Evolutionary conservation across 1,140 invertebrate species (phyloP).

Genomic region (Euura lappo): DNA sequence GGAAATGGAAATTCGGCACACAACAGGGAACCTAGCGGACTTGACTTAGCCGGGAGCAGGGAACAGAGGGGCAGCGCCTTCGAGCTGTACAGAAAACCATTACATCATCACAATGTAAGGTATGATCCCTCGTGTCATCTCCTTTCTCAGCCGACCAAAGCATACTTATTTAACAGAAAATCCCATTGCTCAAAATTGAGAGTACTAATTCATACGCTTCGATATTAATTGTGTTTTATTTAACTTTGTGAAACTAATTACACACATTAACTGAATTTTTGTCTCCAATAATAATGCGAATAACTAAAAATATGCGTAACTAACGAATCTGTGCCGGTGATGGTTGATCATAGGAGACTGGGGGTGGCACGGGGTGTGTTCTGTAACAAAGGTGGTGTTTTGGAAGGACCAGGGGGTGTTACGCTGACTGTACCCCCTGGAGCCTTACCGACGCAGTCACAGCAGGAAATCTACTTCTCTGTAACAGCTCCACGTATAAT

Average conservation of each 20-base stretch:
- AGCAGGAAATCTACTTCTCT: conserved; percentile 95
- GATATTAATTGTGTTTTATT: background rate
- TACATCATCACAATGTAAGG: conserved; percentile 78
- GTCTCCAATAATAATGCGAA: too few relatives aligned
- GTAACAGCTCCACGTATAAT: conserved; percentile 77
- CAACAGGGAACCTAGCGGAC: conserved; percentile 62
- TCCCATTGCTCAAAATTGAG: background rate
- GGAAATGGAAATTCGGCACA: conserved; percentile 48
- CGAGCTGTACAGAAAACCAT: conserved; percentile 91
- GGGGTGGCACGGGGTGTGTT: conserved; percentile 73
- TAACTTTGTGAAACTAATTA: conserved; percentile 24
- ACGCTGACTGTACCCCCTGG: conserved; percentile 86
- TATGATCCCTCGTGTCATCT: conserved; percentile 47
- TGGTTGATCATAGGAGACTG: conserved; percentile 45
- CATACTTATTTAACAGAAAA: conserved; percentile 7
- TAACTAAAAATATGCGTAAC: background rate
- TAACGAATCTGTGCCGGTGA: conserved; percentile 33
- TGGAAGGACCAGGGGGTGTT: conserved; percentile 89
- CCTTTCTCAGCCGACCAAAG: background rate
- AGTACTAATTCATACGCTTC: background rate
- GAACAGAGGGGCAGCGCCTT: conserved; percentile 94
- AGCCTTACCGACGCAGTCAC: conserved; percentile 78
- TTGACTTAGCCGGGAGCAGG: conserved; percentile 82
- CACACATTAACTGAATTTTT: background rate
- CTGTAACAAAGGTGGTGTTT: conserved; percentile 78